Percentiles rank a stretch among this genome's conserved stretches.
Conservation (phyloP, 1,140 invertebrate species). For the Zaprionus davidi region DNA sequence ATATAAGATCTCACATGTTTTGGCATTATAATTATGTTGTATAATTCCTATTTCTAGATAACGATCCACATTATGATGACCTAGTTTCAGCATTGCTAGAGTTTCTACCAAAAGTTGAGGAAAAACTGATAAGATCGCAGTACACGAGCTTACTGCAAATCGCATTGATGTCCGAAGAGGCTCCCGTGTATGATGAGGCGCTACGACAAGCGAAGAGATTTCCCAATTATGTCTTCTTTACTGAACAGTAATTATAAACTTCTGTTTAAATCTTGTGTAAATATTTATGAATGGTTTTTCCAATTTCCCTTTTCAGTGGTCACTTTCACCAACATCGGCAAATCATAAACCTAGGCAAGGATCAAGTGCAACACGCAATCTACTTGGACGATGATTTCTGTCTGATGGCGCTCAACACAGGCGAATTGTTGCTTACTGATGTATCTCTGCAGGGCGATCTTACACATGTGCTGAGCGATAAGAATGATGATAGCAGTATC, state of each 20-base stretch:
- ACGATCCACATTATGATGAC: conserved; percentile 54
- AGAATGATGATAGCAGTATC: conserved; percentile 37
- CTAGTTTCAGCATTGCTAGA: conserved; percentile 84
- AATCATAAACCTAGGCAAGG: conserved; percentile 62
- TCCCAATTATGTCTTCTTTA: conserved; percentile 67
- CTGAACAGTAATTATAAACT: conserved; percentile 56
- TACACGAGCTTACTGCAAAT: conserved; percentile 85
- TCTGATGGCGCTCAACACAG: conserved; percentile 54
- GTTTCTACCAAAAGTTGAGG: conserved; percentile 84
- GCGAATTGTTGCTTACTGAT: conserved; percentile 59
- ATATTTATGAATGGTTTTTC: neutral
- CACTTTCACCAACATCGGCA: conserved; percentile 76
- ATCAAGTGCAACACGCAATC: conserved; percentile 43
- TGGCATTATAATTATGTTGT: neutral
- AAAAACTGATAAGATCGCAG: conserved; percentile 64
- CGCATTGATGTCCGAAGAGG: conserved; percentile 83
- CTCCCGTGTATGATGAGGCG: conserved; percentile 82
- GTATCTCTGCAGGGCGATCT: conserved; percentile 61
- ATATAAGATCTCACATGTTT: neutral
- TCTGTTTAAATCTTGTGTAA: neutral
- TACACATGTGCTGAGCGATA: conserved; percentile 52
- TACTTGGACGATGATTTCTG: conserved; percentile 68
- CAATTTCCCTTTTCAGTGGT: conserved; percentile 46
- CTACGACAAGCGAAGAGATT: conserved; percentile 74
- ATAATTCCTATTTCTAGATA: conserved; percentile 37